These are phyloP conservation scores for Schrankia costaestrigalis DNA, from an alignment of 2,888 invertebrate genomes.

Conservation along the genomic window DNA sequence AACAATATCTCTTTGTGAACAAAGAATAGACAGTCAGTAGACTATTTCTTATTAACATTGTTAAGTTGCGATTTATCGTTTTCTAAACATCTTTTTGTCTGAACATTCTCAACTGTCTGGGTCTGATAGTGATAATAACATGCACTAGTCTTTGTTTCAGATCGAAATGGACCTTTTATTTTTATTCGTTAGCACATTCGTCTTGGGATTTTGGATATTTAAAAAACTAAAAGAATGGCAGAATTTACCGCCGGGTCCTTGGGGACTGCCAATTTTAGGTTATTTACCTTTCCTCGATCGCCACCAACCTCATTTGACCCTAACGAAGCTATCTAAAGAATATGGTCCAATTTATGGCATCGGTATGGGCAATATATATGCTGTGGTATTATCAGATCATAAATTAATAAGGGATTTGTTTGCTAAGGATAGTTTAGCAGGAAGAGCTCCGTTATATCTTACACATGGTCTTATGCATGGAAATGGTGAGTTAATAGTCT, in stretches of 20 bases:
- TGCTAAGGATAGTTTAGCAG: conserved; percentile 85
- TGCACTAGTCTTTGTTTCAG: conserved; percentile 31
- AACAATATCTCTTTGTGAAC: conserved; percentile 11
- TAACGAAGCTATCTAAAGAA: conserved; percentile 83
- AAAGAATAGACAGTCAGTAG: conserved; percentile 20
- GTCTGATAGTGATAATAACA: conserved; percentile 1
- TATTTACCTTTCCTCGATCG: conserved; percentile 87
- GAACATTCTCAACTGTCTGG: not conserved
- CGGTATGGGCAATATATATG: conserved; percentile 86
- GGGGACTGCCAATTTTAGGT: conserved; percentile 88
- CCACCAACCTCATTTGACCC: conserved; percentile 84
- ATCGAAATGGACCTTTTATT: conserved; percentile 50
- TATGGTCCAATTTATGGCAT: conserved; percentile 89
- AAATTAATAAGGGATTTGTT: conserved; percentile 86
- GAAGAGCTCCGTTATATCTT: conserved; percentile 89
- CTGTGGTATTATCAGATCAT: conserved; percentile 89
- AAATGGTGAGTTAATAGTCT: conserved; percentile 82
- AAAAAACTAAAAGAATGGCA: conserved; percentile 64
- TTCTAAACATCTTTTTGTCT: conserved; percentile 15
- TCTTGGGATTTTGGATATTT: conserved; percentile 55
- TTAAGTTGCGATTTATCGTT: conserved; percentile 8
- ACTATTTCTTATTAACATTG: conserved; percentile 20
- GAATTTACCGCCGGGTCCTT: conserved; percentile 87
- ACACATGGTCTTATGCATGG: conserved; percentile 94
- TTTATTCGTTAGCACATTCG: conserved; percentile 48